These are phyloP conservation scores for Lophotriccus pileatus DNA, from an alignment of 2,797 vertebrate species.

Conservation along the genomic window DNA sequence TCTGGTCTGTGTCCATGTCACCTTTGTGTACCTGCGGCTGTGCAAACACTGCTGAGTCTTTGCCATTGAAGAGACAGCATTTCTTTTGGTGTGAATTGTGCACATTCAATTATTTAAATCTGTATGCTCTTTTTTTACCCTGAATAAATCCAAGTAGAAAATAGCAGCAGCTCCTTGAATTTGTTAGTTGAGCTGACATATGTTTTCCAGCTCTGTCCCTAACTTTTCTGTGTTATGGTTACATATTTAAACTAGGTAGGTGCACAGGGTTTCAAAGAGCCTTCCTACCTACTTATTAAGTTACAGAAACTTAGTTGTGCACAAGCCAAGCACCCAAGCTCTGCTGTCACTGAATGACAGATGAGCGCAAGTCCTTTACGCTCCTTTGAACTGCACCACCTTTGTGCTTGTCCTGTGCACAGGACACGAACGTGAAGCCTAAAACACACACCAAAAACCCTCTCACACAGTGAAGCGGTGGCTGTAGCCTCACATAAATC, in stretches of 20 bases:
- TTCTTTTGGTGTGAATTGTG: background rate
- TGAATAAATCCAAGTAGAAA: background rate
- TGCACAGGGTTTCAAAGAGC: background rate
- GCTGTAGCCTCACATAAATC: background rate
- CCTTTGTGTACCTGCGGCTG: background rate
- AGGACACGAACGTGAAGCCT: accelerated
- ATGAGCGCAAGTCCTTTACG: accelerated
- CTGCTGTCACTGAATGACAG: background rate
- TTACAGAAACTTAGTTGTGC: background rate
- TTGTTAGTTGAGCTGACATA: background rate
- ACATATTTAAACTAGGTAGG: background rate
- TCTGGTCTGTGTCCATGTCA: background rate
- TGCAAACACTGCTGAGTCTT: background rate
- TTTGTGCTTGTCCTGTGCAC: background rate
- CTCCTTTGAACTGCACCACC: background rate
- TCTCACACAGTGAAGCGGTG: background rate
- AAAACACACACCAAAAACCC: background rate
- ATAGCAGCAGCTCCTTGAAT: background rate
- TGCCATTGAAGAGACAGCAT: background rate
- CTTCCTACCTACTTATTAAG: background rate
- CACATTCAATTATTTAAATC: background rate
- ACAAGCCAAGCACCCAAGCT: background rate
- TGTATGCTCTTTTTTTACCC: background rate
- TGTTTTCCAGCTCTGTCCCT: background rate
- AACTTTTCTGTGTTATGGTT: background rate